Evolutionary conservation across 2,888 invertebrate species (phyloP).

Genomic region (Xylocampa areola): DNA sequence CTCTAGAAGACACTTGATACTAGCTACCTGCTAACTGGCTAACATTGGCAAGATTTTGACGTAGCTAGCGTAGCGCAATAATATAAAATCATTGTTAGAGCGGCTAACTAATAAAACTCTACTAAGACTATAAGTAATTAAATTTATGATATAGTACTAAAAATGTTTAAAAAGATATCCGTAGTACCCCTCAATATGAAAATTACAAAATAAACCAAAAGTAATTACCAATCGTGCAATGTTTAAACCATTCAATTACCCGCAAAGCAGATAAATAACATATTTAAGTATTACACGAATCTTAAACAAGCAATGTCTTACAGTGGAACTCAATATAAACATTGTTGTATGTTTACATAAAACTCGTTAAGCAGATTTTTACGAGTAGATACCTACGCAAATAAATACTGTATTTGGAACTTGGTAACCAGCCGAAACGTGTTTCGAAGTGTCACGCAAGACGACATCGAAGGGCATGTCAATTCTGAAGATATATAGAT

Average conservation of each 20-base stretch:
- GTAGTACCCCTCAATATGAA: constrained; percentile 15
- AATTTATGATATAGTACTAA: no score
- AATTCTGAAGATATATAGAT: constrained; percentile 53
- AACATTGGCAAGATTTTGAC: no score
- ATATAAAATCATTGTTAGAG: no score
- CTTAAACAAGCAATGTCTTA: constrained; percentile 28
- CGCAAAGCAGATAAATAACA: constrained; percentile 40
- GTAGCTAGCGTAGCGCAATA: no score
- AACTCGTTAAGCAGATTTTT: constrained; percentile 61
- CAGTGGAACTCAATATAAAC: constrained; percentile 52
- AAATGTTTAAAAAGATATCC: no score
- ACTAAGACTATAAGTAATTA: no score
- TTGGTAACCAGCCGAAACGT: constrained; percentile 27
- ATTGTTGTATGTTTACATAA: constrained; percentile 41
- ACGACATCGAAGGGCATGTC: constrained; percentile 53
- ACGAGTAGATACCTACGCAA: constrained; percentile 50
- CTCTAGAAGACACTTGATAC: no score
- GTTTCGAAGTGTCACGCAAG: constrained; percentile 45
- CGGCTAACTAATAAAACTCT: no score
- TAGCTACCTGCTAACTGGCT: no score
- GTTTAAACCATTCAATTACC: constrained; percentile 40
- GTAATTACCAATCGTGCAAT: constrained; percentile 7
- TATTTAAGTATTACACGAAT: constrained; percentile 28
- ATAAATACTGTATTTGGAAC: constrained; percentile 57
- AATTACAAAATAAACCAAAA: constrained; percentile 21